A percentile compares a stretch with the other conserved stretches of the same genome.
Conservation (phyloP, 2,888 invertebrate genomes). For the Margaritifera margaritifera region DNA sequence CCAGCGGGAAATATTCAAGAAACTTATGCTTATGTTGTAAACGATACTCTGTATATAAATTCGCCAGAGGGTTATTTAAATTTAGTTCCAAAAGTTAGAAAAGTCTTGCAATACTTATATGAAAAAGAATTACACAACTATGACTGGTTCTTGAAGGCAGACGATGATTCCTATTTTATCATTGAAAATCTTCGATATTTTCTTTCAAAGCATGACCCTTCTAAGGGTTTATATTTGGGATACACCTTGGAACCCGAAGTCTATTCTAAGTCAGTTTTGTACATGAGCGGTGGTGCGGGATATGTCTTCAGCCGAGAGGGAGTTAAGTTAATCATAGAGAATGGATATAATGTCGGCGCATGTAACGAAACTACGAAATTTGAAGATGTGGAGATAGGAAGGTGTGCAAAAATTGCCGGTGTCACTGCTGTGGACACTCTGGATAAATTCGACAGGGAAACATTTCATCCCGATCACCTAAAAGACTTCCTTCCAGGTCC, state of each 20-base stretch:
- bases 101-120: slow-evolving; percentile 29
- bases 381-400: slow-evolving; percentile 36
- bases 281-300: slow-evolving; percentile 42
- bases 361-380: slow-evolving; percentile 29
- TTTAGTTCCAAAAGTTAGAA: slow-evolving; percentile 31
- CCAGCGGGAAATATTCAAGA: too few relatives aligned
- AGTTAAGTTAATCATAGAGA: slow-evolving; percentile 26
- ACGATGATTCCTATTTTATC: slow-evolving; percentile 37
- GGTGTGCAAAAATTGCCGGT: slow-evolving; percentile 29
- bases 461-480: slow-evolving; percentile 35
- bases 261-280: slow-evolving; percentile 31
- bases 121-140: slow-evolving; percentile 27
- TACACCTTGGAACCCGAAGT: slow-evolving; percentile 30
- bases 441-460: slow-evolving; percentile 36
- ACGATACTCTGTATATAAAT: slow-evolving; percentile 33
- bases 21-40: too few relatives aligned
- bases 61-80: slow-evolving; percentile 38
- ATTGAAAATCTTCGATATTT: slow-evolving; percentile 35
- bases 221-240: slow-evolving; percentile 26
- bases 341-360: slow-evolving; percentile 26
- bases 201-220: slow-evolving; percentile 17
- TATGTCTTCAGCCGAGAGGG: slow-evolving; percentile 36
- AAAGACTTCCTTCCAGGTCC: slow-evolving; percentile 35
- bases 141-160: slow-evolving; percentile 43
- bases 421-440: slow-evolving; percentile 28